Evolutionary conservation across 2,888 invertebrate genomes (phyloP).

Genomic region (Helobdella robusta): DNA sequence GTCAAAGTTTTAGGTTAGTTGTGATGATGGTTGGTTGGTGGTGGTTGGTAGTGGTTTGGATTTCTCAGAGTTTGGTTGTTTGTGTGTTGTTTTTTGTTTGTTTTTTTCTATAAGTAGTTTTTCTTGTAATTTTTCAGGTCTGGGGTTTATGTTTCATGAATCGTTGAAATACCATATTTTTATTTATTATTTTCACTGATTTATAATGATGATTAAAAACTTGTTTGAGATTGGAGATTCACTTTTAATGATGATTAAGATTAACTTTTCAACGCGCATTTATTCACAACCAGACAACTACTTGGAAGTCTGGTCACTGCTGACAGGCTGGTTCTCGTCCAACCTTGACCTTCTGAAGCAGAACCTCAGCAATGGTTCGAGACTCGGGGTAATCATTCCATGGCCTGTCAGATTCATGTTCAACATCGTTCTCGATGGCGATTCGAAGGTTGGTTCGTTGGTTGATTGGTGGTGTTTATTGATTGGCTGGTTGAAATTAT

Average conservation of each 20-base stretch:
- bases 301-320: constrained; percentile 30
- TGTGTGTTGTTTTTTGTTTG: too few species aligned
- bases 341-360: constrained; percentile 17
- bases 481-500: background rate
- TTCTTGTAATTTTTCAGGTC: too few species aligned
- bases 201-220: too few species aligned
- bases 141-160: too few species aligned
- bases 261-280: background rate
- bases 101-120: too few species aligned
- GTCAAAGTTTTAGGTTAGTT: constrained; percentile 54
- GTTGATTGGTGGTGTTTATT: background rate
- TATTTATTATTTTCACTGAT: too few species aligned
- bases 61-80: too few species aligned
- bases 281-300: constrained; percentile 26
- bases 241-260: too few species aligned
- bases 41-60: too few species aligned
- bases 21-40: too few species aligned
- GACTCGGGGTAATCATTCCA: constrained; percentile 54
- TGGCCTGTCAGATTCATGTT: constrained; percentile 68
- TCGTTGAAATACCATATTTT: too few species aligned
- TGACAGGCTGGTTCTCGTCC: constrained; percentile 23
- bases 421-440: constrained; percentile 56
- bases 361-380: constrained; percentile 26
- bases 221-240: too few species aligned
- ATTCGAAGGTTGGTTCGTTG: constrained; percentile 43